Conservation (phyloP, 2,797 vertebrate species). For the Ptychadena robeensis region DNA sequence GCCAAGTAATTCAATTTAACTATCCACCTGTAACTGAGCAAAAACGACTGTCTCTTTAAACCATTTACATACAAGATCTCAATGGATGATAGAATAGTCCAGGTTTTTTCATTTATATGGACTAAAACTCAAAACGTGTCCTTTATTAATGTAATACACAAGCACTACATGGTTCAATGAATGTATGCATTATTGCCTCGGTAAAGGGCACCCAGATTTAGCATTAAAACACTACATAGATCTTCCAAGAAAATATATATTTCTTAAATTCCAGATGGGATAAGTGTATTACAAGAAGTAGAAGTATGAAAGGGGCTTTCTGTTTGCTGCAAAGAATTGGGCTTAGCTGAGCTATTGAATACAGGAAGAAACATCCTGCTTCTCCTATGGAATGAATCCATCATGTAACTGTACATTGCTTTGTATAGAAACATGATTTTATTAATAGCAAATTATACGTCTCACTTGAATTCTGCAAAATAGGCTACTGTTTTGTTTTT, state of each 20-base stretch:
- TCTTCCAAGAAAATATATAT: slow-evolving; percentile 52
- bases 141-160: background rate
- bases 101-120: background rate
- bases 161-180: background rate
- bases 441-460: slow-evolving; percentile 32
- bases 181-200: slow-evolving; percentile 33
- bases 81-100: too few species aligned
- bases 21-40: background rate
- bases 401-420: slow-evolving; percentile 37
- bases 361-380: slow-evolving; percentile 24
- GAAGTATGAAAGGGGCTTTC: slow-evolving; percentile 47
- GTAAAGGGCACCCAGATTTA: slow-evolving; percentile 42
- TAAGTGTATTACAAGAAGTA: slow-evolving; percentile 38
- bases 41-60: background rate
- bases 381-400: background rate
- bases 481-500: slow-evolving; percentile 52
- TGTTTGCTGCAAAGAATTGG: slow-evolving; percentile 21
- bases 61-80: background rate
- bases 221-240: slow-evolving; percentile 30
- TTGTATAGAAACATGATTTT: slow-evolving; percentile 56
- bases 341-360: slow-evolving; percentile 16
- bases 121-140: background rate
- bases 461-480: slow-evolving; percentile 36
- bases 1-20: background rate
- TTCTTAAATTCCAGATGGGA: slow-evolving; percentile 38